Evolutionary conservation across 2,888 invertebrate genomes (phyloP).

Genomic region (Vanessa cardui): DNA sequence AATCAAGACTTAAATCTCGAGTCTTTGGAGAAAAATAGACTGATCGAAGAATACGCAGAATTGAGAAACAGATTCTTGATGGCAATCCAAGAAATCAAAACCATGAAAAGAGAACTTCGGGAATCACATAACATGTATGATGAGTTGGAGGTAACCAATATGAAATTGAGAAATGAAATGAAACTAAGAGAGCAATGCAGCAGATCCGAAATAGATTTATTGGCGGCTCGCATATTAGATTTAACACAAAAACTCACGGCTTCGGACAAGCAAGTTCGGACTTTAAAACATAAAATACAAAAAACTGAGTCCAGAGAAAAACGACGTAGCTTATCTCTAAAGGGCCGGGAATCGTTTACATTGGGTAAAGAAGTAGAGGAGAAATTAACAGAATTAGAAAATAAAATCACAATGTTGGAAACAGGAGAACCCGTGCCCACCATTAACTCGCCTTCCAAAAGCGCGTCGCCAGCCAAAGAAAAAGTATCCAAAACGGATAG

Average conservation of each 20-base stretch:
- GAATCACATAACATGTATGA: slow-evolving; percentile 92
- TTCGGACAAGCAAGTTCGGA: slow-evolving; percentile 91
- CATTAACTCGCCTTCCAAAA: slow-evolving; percentile 78
- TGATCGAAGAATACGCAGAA: slow-evolving; percentile 92
- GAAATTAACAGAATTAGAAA: slow-evolving; percentile 91
- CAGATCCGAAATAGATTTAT: slow-evolving; percentile 88
- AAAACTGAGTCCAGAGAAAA: slow-evolving; percentile 90
- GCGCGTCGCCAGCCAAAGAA: slow-evolving; percentile 81
- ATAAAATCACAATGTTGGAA: slow-evolving; percentile 88
- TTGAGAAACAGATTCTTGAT: slow-evolving; percentile 90
- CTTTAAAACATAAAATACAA: slow-evolving; percentile 89
- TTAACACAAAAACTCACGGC: slow-evolving; percentile 90
- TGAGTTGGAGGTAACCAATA: slow-evolving; percentile 90
- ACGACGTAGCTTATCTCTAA: slow-evolving; percentile 90
- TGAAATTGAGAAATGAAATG: slow-evolving; percentile 88
- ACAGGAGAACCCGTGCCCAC: slow-evolving; percentile 70
- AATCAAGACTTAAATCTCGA: slow-evolving; percentile 89
- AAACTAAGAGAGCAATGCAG: slow-evolving; percentile 85
- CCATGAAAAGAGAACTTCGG: slow-evolving; percentile 90
- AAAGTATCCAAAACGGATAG: slow-evolving; percentile 77
- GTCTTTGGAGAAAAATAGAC: slow-evolving; percentile 87
- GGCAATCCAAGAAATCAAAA: slow-evolving; percentile 91
- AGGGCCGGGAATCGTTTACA: slow-evolving; percentile 91
- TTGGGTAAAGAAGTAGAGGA: slow-evolving; percentile 93
- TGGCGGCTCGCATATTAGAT: slow-evolving; percentile 93